Base-by-base conservation (phyloP, 2,113 vertebrate species). In the Chitala chitala region DNA sequence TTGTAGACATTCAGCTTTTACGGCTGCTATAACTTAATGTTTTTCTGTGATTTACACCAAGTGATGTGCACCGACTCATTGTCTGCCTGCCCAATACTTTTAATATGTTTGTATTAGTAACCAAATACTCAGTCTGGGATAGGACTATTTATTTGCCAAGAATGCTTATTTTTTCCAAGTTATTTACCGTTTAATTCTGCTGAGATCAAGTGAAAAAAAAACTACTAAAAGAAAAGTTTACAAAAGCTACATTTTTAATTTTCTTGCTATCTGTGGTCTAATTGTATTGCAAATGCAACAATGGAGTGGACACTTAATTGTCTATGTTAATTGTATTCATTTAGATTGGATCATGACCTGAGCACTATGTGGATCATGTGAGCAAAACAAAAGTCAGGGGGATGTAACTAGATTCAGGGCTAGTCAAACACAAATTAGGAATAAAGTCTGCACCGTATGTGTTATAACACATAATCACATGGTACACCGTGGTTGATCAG, bases 351-450 rank as follows among this genome's bases (percentile, higher is more conserved):
- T 42, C 10, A 29, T 10, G 46, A 26, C 56, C 40, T 51, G 3
- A 3, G 24, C 3, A n/a, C 36, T 59, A 10, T n/a, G 54, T 5
- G 17, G 55, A 61, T 50, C 31, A 22, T 54, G 38, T 24, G 44
- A 54, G 61, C n/a, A 22, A 6, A 56, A 59, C 5, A 33, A 29
- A 4, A 66, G 54, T 46, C 33, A 53, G 42, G 70, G 71, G 75
- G 38, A 64, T 38, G 71, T 20, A n/a, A 64, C 46, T 38, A 69
- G 64, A 36, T 24, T 59, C 20, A 31, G 64, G 54, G 76, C 55
- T 74, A 77, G 22, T 77, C 65, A 51, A 69, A 77, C 76, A 74
- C 71, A 64, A 73, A 77, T 54, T 51, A 29, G 22, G 40, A 51
- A 17, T 42, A 61, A 73, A 63, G 61, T 77, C 73, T 73, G 71